These are phyloP conservation scores for Gari tellinella DNA, from an alignment of 2,888 invertebrate species.

Conservation along the genomic window DNA sequence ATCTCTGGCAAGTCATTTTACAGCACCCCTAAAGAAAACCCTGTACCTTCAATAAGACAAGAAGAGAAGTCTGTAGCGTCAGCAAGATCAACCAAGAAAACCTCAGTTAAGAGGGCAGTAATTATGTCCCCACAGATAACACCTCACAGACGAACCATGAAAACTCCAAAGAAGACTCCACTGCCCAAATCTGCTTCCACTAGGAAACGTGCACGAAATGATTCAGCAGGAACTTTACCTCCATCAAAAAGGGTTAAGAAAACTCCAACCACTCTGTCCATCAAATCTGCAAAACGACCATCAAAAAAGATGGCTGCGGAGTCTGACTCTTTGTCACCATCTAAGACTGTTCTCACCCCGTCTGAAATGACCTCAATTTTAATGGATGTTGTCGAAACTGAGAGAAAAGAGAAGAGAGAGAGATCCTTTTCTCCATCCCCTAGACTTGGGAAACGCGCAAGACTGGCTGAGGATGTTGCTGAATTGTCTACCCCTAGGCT, in stretches of 20 bases:
- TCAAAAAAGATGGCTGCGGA: not conserved
- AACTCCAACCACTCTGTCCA: not conserved
- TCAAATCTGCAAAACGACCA: not conserved
- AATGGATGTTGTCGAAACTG: constrained; percentile 28
- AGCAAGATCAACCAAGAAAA: constrained; percentile 13
- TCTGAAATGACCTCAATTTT: constrained; percentile 39
- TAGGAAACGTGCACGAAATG: constrained; percentile 20
- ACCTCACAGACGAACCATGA: constrained; percentile 5
- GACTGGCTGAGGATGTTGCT: not conserved
- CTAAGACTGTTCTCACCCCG: constrained; percentile 19
- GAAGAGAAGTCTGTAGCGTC: not conserved
- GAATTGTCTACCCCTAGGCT: constrained; percentile 29
- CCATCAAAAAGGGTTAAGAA: not conserved
- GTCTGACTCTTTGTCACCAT: not conserved
- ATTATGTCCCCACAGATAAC: constrained; percentile 1
- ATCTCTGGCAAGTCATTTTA: constrained; percentile 52
- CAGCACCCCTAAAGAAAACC: constrained; percentile 47
- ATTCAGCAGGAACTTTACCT: not conserved
- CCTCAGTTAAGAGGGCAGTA: constrained; percentile 1
- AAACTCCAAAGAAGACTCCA: constrained; percentile 27
- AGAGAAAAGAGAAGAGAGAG: constrained; percentile 17
- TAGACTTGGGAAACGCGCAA: constrained; percentile 21
- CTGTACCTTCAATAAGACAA: constrained; percentile 10
- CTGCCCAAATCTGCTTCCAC: constrained; percentile 27
- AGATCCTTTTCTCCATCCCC: constrained; percentile 9